phyloP scores from a whole-genome alignment of 2,113 vertebrate species.

The Lampris incognitus region DNA sequence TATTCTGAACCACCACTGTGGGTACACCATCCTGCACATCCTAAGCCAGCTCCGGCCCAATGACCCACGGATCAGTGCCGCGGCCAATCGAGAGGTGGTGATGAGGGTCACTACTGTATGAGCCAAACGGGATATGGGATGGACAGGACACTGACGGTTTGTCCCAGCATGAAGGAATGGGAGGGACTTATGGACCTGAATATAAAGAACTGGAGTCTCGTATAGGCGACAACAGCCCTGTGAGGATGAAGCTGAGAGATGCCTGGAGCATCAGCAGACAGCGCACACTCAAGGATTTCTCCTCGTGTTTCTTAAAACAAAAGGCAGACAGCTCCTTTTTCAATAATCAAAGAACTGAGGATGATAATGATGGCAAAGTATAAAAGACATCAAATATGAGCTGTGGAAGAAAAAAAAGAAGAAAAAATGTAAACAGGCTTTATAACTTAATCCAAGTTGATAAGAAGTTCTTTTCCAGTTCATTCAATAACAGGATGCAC shows the following conservation, averaged over 20 bases:
- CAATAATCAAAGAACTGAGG: slow-evolving; percentile 60
- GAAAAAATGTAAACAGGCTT: slow-evolving; percentile 56
- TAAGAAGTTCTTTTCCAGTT: slow-evolving; percentile 59
- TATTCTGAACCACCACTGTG: slow-evolving; percentile 95
- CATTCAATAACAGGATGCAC: slow-evolving; percentile 72
- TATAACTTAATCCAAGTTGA: slow-evolving; percentile 56
- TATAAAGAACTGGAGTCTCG: slow-evolving; percentile 35
- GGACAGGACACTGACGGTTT: background rate
- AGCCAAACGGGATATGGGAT: slow-evolving; percentile 31
- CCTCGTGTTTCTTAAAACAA: slow-evolving; percentile 61
- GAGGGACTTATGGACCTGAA: slow-evolving; percentile 37
- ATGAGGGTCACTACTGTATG: slow-evolving; percentile 96
- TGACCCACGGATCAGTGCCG: slow-evolving; percentile 85
- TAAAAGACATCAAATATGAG: slow-evolving; percentile 55
- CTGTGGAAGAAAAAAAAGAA: background rate
- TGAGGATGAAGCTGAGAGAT: slow-evolving; percentile 35
- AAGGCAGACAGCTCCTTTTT: slow-evolving; percentile 69
- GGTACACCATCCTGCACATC: slow-evolving; percentile 94
- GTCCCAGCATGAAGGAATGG: slow-evolving; percentile 26
- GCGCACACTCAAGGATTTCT: slow-evolving; percentile 56
- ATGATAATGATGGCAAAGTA: slow-evolving; percentile 44
- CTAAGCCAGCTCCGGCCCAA: slow-evolving; percentile 91
- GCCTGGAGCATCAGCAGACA: slow-evolving; percentile 59
- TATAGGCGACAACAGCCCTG: slow-evolving; percentile 10
- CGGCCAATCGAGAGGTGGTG: slow-evolving; percentile 90